Percentiles rank a stretch among this genome's conserved stretches.
phyloP scores from a whole-genome alignment of 2,797 vertebrate species.

The Tangara arthus region DNA sequence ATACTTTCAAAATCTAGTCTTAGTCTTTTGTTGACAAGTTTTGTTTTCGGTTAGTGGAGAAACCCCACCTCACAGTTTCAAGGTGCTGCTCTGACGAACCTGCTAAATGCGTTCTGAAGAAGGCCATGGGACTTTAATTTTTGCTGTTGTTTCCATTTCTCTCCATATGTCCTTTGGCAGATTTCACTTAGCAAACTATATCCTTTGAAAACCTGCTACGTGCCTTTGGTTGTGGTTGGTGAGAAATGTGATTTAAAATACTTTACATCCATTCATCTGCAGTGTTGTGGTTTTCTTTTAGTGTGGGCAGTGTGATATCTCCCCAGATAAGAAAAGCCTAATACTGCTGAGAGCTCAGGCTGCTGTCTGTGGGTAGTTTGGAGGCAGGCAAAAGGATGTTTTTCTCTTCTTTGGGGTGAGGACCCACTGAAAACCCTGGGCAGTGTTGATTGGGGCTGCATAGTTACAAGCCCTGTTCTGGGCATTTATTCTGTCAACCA shows the following conservation, averaged over 20 bases:
- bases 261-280: constrained; percentile 3
- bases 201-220: constrained; percentile 18
- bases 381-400: background rate
- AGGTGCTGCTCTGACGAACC: background rate
- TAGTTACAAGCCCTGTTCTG: background rate
- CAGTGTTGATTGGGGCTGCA: accelerated
- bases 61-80: background rate
- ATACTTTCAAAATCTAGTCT: background rate
- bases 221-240: constrained; percentile 30
- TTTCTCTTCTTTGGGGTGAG: background rate
- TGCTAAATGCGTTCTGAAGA: background rate
- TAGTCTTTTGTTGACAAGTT: background rate
- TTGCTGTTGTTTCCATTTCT: background rate
- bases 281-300: background rate
- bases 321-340: background rate
- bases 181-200: background rate
- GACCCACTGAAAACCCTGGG: background rate
- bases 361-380: background rate
- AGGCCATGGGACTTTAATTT: background rate
- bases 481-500: background rate
- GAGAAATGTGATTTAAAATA: constrained; percentile 42
- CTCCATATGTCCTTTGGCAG: background rate
- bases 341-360: background rate
- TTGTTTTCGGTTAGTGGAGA: background rate
- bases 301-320: background rate